Evolutionary conservation across 2,888 invertebrate species (phyloP).

Genomic region (Drosophila leonis): DNA sequence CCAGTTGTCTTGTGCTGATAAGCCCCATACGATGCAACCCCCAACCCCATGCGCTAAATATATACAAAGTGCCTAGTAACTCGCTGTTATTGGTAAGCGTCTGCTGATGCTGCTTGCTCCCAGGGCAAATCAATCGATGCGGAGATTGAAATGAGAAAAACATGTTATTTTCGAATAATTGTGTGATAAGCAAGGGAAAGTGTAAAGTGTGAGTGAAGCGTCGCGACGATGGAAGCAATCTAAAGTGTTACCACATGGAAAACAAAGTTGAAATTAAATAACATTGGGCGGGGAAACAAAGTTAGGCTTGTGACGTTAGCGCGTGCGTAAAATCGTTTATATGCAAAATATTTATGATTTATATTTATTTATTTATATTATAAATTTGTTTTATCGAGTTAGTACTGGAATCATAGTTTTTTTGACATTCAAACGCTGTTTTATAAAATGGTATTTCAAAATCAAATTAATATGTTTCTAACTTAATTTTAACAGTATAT

Average conservation of each 20-base stretch:
- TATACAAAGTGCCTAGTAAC: slow-evolving; percentile 47
- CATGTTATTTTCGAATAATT: slow-evolving; percentile 72
- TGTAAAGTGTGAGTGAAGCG: too few species aligned
- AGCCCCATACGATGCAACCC: slow-evolving; percentile 24
- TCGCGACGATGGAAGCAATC: slow-evolving; percentile 27
- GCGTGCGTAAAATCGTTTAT: background rate
- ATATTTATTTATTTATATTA: background rate
- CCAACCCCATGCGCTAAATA: slow-evolving; percentile 15
- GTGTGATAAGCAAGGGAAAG: slow-evolving; percentile 69
- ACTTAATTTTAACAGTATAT: background rate
- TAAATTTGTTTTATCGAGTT: background rate
- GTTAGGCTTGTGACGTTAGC: background rate
- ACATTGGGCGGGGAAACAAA: background rate
- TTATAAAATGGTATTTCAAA: background rate
- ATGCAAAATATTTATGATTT: background rate
- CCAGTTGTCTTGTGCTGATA: slow-evolving; percentile 56
- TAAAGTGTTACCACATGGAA: slow-evolving; percentile 23
- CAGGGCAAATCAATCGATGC: slow-evolving; percentile 25
- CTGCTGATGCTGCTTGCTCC: slow-evolving; percentile 19
- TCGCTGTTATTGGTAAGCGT: slow-evolving; percentile 7
- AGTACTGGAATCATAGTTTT: background rate
- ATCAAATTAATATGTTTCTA: too few species aligned
- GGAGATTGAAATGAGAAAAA: slow-evolving; percentile 62
- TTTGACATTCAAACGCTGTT: background rate
- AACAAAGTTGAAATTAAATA: slow-evolving; percentile 3